These are phyloP conservation scores for Micrastur ruficollis DNA, from an alignment of 2,797 vertebrate species.

Conservation along the genomic window DNA sequence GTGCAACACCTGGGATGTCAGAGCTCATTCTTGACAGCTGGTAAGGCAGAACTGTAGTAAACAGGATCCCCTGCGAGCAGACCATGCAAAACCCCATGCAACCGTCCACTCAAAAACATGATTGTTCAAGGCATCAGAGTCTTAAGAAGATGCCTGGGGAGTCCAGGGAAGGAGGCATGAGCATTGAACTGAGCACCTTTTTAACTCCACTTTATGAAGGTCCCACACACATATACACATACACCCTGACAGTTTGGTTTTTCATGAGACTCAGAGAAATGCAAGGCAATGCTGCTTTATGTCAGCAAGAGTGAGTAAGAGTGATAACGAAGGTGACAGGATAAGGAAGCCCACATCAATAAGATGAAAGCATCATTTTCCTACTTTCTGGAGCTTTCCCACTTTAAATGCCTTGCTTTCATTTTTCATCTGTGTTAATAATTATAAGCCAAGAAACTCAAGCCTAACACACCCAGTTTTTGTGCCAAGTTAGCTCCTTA, in stretches of 20 bases:
- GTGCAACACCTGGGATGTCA: background rate
- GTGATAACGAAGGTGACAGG: background rate
- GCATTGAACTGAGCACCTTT: background rate
- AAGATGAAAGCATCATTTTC: background rate
- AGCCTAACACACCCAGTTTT: background rate
- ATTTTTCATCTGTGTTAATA: background rate
- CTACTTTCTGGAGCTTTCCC: background rate
- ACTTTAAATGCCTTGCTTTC: background rate
- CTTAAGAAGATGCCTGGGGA: background rate
- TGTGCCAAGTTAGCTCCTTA: background rate
- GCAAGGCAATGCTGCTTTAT: background rate
- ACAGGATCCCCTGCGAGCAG: accelerated
- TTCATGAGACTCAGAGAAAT: background rate
- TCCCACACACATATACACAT: too few species aligned
- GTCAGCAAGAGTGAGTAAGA: background rate
- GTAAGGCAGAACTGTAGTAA: background rate
- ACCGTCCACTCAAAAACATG: background rate
- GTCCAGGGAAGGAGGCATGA: background rate
- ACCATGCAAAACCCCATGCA: background rate
- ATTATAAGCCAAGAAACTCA: background rate
- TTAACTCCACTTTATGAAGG: background rate
- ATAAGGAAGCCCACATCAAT: slow-evolving; percentile 9
- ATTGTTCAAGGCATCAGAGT: background rate
- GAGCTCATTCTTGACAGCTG: background rate
- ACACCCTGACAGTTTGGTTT: background rate